Conservation (phyloP, 2,888 invertebrate genomes). For the Pandemis cinnamomeana region DNA sequence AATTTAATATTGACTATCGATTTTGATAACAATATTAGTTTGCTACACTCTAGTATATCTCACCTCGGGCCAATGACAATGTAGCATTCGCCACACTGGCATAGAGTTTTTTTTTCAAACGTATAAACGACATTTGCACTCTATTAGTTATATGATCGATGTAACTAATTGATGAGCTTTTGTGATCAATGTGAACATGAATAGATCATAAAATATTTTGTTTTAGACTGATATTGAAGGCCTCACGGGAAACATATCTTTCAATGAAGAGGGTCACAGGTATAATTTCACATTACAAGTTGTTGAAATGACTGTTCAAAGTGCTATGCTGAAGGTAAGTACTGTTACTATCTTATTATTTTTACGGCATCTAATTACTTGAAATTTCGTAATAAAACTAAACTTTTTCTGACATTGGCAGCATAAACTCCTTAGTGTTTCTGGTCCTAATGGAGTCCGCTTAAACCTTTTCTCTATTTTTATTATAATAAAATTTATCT, state of each 20-base stretch:
- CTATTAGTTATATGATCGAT: too few species aligned
- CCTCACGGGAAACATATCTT: conserved; percentile 95
- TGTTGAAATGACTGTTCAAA: conserved; percentile 97
- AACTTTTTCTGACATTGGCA: too few species aligned
- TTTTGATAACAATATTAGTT: too few species aligned
- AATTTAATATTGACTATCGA: too few species aligned
- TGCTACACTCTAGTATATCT: too few species aligned
- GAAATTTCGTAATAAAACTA: too few species aligned
- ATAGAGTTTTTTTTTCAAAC: too few species aligned
- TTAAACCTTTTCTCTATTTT: not conserved
- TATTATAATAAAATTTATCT: not conserved
- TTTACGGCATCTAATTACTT: too few species aligned
- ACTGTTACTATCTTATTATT: not conserved
- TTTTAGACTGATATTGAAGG: conserved; percentile 94
- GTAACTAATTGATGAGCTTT: not conserved
- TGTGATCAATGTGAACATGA: not conserved
- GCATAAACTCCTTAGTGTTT: not conserved
- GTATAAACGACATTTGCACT: too few species aligned
- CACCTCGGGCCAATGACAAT: too few species aligned
- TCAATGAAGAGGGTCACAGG: conserved; percentile 94
- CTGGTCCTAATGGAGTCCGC: not conserved
- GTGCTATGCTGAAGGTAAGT: conserved; percentile 93
- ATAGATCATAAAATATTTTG: conserved; percentile 21
- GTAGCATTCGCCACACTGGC: too few species aligned
- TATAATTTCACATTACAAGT: conserved; percentile 95